Evolutionary conservation across 2,113 vertebrate genomes (phyloP).

Genomic region (Mesitornis unicolor): DNA sequence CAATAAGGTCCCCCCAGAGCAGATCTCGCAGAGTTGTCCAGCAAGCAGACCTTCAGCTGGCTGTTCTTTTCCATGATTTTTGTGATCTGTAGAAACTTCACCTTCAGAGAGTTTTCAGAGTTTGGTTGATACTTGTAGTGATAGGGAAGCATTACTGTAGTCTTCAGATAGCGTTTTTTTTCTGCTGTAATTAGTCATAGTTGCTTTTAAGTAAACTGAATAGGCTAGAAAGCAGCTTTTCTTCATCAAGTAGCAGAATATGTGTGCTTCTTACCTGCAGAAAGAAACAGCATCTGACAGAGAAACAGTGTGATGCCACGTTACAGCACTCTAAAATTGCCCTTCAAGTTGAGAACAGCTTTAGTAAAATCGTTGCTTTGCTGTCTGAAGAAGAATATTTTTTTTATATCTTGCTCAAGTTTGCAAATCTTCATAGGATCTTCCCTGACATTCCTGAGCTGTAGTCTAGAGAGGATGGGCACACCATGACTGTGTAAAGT

Average conservation of each 20-base stretch:
- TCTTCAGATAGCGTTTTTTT: background rate
- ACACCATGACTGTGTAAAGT: background rate
- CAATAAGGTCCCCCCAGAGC: too few relatives aligned
- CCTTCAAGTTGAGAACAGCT: background rate
- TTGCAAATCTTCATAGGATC: background rate
- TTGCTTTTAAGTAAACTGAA: background rate
- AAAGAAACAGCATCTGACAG: background rate
- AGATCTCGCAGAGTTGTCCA: background rate
- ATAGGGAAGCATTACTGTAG: background rate
- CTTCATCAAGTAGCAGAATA: background rate
- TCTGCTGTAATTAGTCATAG: background rate
- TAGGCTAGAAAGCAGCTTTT: constrained; percentile 2
- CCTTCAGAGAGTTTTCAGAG: background rate
- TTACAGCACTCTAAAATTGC: background rate
- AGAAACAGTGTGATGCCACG: background rate
- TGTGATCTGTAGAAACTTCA: background rate
- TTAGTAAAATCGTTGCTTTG: background rate
- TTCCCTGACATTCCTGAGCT: background rate
- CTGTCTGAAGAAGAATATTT: background rate
- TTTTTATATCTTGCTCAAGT: background rate
- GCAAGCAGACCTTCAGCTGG: background rate
- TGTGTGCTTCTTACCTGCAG: background rate
- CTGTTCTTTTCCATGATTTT: background rate
- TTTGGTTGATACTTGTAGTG: background rate
- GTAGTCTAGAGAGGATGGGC: constrained; percentile 16